Percentiles rank a stretch among this genome's conserved stretches.
Conservation (phyloP, 2,113 vertebrate genomes). For the Psophia crepitans region DNA sequence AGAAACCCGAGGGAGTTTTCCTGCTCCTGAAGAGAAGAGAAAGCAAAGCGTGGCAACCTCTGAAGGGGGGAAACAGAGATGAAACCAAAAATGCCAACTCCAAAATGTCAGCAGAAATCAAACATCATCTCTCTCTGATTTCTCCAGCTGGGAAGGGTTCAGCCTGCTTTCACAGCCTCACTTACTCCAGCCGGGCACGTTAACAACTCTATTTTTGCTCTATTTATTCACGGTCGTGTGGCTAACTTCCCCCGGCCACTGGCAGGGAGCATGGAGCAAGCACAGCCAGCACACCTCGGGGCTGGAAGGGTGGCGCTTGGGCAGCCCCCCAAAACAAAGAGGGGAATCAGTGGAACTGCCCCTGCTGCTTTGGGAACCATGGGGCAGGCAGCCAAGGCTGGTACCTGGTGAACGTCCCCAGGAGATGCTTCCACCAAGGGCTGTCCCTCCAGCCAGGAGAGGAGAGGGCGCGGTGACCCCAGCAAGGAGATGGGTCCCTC, state of each 20-base stretch:
- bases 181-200: neutral
- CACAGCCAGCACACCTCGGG: accelerated
- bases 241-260: neutral
- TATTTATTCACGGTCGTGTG: neutral
- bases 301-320: neutral
- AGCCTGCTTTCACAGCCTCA: neutral
- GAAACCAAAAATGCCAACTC: neutral
- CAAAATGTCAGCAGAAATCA: neutral
- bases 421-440: neutral
- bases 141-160: neutral
- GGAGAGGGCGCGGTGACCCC: neutral
- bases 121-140: neutral
- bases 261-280: accelerated
- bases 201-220: slow-evolving; percentile 38
- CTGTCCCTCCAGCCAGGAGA: neutral
- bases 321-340: neutral
- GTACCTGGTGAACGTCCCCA: neutral
- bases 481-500: accelerated
- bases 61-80: accelerated
- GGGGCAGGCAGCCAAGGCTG: accelerated
- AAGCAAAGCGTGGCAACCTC: neutral
- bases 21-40: neutral
- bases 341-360: neutral
- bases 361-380: neutral
- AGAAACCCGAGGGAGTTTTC: neutral